Conservation (phyloP, 37 sponge, comb jelly and placozoan species). For the Crambe crambe region DNA sequence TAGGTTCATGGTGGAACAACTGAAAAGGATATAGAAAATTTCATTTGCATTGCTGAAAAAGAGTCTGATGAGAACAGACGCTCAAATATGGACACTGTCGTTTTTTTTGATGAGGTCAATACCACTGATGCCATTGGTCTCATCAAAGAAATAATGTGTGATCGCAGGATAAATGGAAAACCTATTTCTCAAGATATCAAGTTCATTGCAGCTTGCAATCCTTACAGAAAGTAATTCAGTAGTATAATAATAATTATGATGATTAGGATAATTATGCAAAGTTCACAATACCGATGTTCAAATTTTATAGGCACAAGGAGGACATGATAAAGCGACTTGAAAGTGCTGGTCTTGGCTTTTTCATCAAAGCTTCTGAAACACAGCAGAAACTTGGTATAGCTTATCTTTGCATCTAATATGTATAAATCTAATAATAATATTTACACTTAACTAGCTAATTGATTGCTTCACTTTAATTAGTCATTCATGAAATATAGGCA, state of each 20-base stretch:
- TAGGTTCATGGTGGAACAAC: slow-evolving; percentile 92
- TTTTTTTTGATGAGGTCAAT: slow-evolving; percentile 99
- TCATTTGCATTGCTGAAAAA: slow-evolving; percentile 57
- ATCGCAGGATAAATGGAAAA: slow-evolving; percentile 80
- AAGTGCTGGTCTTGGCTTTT: slow-evolving; percentile 89
- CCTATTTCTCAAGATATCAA: slow-evolving; percentile 73
- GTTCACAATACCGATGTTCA: background rate
- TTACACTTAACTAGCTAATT: no score
- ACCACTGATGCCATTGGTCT: slow-evolving; percentile 93
- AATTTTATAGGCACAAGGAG: slow-evolving; percentile 52
- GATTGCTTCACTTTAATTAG: no score
- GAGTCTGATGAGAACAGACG: slow-evolving; percentile 54
- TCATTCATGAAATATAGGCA: slow-evolving; percentile 19
- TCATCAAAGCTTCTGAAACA: slow-evolving; percentile 34
- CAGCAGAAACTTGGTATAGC: slow-evolving; percentile 73
- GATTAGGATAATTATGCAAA: background rate
- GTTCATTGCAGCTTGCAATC: slow-evolving; percentile 98
- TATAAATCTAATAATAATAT: no score
- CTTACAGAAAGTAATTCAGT: slow-evolving; percentile 78
- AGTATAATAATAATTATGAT: background rate
- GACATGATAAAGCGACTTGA: slow-evolving; percentile 86
- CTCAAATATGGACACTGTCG: slow-evolving; percentile 66
- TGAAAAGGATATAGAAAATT: slow-evolving; percentile 53
- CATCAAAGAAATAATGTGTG: slow-evolving; percentile 99
- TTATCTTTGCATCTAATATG: no score